Conservation (phyloP, 1,140 invertebrate genomes). For the Anastrepha ludens region DNA sequence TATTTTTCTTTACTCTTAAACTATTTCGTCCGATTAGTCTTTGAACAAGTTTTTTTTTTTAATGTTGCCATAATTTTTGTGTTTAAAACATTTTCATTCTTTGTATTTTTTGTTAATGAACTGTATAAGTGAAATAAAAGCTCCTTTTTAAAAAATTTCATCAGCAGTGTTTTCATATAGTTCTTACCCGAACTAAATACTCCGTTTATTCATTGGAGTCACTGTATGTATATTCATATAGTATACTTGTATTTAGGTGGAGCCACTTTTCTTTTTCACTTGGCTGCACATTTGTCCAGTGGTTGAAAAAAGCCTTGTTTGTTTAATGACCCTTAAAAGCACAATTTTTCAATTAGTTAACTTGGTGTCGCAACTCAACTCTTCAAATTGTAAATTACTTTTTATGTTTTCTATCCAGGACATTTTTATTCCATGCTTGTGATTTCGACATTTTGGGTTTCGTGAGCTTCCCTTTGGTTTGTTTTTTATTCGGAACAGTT, state of each 20-base stretch:
- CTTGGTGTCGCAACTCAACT: constrained; percentile 4
- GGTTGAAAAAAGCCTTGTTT: constrained; percentile 4
- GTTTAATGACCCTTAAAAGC: constrained; percentile 40
- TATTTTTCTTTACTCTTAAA: too few species aligned
- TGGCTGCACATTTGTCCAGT: constrained; percentile 1
- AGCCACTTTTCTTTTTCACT: constrained; percentile 8
- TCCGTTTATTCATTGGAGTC: too few species aligned
- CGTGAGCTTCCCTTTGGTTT: neutral
- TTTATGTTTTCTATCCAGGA: neutral
- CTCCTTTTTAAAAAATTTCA: too few species aligned
- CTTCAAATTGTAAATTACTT: constrained; percentile 25
- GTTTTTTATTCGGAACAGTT: neutral
- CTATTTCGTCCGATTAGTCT: too few species aligned
- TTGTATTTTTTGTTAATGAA: too few species aligned
- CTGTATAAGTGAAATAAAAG: too few species aligned
- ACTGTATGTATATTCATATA: too few species aligned
- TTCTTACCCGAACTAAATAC: too few species aligned
- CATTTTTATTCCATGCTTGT: neutral
- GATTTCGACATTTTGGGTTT: neutral
- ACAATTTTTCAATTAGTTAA: constrained; percentile 43
- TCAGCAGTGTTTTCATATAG: too few species aligned
- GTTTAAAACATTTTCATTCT: too few species aligned
- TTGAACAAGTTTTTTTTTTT: too few species aligned
- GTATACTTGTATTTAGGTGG: neutral
- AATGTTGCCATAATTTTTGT: too few species aligned